These are phyloP conservation scores for Sminthopsis crassicaudata DNA, from an alignment of 2,113 vertebrate species.

Conservation along the genomic window DNA sequence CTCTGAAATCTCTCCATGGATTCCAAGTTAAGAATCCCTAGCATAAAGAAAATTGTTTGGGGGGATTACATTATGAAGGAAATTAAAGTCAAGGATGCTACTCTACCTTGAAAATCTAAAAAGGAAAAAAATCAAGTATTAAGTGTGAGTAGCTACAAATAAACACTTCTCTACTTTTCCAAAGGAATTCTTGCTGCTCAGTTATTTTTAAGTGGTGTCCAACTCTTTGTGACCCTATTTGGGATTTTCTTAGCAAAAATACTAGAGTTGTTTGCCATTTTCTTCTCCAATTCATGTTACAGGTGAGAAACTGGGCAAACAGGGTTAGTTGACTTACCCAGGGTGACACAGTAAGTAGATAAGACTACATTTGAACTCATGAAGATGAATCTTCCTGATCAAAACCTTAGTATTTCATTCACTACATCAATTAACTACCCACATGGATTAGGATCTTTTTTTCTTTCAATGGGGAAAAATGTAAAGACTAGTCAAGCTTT, in stretches of 20 bases:
- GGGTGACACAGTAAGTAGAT: not conserved
- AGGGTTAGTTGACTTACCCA: not conserved
- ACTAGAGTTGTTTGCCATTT: not conserved
- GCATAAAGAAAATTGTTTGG: not conserved
- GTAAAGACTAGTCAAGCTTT: conserved; percentile 15
- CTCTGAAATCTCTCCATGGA: not conserved
- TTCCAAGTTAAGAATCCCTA: not conserved
- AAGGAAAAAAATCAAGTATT: conserved; percentile 15
- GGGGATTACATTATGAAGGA: not conserved
- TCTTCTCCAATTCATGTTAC: not conserved
- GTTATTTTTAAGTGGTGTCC: not conserved
- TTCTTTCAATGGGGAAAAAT: not conserved
- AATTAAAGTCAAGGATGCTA: not conserved
- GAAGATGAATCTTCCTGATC: not conserved
- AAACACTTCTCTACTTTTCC: not conserved
- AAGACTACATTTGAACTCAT: not conserved
- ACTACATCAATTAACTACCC: not conserved
- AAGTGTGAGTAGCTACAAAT: not conserved
- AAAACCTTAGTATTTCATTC: not conserved
- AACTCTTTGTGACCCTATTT: not conserved
- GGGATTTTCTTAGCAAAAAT: not conserved
- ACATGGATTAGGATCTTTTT: not conserved
- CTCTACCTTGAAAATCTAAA: not conserved
- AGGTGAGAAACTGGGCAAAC: not conserved
- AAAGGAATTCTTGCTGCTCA: not conserved